phyloP scores from a whole-genome alignment of 2,797 vertebrate species.

The Phalloptychus januarius region DNA sequence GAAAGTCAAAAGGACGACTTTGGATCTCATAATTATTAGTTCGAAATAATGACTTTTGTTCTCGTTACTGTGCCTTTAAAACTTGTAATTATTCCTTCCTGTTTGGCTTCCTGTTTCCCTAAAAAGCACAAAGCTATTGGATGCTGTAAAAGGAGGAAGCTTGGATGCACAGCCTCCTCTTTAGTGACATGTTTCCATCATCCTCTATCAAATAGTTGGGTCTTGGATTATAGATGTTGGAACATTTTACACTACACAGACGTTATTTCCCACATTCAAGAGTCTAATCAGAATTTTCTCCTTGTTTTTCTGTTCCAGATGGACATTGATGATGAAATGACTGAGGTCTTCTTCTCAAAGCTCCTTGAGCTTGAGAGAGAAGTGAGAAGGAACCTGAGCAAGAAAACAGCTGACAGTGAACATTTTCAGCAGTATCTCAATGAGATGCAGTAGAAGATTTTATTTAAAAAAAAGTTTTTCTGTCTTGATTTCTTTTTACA shows the following conservation, averaged over 20 bases:
- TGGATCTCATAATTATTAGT: not conserved
- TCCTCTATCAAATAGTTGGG: not conserved
- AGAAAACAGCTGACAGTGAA: slow-evolving; percentile 35
- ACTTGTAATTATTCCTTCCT: not conserved
- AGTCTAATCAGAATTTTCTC: slow-evolving; percentile 3
- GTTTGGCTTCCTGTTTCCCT: not conserved
- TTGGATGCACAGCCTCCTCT: too few relatives aligned
- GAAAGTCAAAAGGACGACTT: too few relatives aligned
- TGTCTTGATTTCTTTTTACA: not conserved
- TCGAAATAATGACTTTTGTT: not conserved
- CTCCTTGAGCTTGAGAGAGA: slow-evolving; percentile 86
- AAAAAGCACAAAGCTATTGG: not conserved
- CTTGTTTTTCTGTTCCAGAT: slow-evolving; percentile 81
- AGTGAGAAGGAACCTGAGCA: slow-evolving; percentile 58
- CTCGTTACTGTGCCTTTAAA: not conserved
- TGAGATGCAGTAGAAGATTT: slow-evolving; percentile 19
- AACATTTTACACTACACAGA: not conserved
- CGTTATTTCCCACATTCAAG: not conserved
- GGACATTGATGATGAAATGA: slow-evolving; percentile 85
- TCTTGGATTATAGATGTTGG: not conserved
- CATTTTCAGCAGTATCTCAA: slow-evolving; percentile 1
- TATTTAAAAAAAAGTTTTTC: not conserved
- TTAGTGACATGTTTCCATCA: not conserved
- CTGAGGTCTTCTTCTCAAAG: slow-evolving; percentile 83
- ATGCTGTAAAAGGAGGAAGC: not conserved